A percentile compares a stretch with the other conserved stretches of the same genome.
phyloP scores from a whole-genome alignment of 2,797 vertebrate genomes.

The Mus caroli region DNA sequence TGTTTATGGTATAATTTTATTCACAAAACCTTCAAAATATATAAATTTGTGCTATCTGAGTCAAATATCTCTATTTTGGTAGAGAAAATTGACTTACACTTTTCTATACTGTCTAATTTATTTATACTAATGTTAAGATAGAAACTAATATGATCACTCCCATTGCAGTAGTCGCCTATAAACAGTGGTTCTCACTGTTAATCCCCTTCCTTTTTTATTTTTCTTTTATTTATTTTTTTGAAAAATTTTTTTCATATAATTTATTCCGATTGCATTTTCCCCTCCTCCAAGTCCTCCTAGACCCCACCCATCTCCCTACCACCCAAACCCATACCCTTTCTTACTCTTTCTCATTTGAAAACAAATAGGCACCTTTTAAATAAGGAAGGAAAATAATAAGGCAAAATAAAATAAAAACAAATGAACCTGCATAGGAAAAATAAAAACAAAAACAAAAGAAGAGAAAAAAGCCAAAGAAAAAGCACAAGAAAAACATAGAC shows the following conservation, averaged over 20 bases:
- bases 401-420: not conserved
- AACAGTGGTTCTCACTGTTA: not conserved
- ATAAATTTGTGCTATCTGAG: constrained; percentile 25
- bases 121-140: not conserved
- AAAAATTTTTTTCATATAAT: not conserved
- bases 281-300: not conserved
- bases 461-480: not conserved
- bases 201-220: not conserved
- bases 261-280: not conserved
- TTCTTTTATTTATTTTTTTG: not conserved
- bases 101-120: not conserved
- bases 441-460: not conserved
- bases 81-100: not conserved
- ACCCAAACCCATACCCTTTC: not conserved
- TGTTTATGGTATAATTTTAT: not conserved
- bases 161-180: not conserved
- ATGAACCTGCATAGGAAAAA: not conserved
- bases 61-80: not conserved
- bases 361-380: not conserved
- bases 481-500: not conserved
- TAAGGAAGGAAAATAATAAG: not conserved
- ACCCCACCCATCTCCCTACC: not conserved
- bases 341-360: not conserved
- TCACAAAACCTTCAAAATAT: constrained; percentile 44
- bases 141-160: not conserved